Conservation (phyloP, 2,797 vertebrate genomes). For the Lutjanus campechanus region DNA sequence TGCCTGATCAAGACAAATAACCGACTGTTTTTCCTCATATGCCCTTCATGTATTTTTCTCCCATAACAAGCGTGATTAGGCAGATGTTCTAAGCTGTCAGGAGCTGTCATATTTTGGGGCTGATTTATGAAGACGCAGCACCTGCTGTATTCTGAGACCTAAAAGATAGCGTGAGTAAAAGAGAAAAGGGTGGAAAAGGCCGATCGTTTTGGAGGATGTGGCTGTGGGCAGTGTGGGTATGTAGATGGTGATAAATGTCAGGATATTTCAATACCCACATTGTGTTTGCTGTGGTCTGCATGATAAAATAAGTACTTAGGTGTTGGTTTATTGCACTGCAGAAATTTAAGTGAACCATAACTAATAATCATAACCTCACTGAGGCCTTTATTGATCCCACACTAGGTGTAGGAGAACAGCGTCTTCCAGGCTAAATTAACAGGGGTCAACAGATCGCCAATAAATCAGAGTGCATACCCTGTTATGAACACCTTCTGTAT, state of each 20-base stretch:
- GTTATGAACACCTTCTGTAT: slow-evolving; percentile 13
- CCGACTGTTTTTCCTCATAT: slow-evolving; percentile 40
- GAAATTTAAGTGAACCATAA: slow-evolving; percentile 35
- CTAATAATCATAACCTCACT: slow-evolving; percentile 25
- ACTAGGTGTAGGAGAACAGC: slow-evolving; percentile 5
- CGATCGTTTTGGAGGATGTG: slow-evolving; percentile 24
- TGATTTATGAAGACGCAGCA: slow-evolving; percentile 73
- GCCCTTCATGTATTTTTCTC: slow-evolving; percentile 64
- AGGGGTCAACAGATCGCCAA: slow-evolving; percentile 43
- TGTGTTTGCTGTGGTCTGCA: slow-evolving; percentile 12
- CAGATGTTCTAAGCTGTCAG: slow-evolving; percentile 71
- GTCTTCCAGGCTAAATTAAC: slow-evolving; percentile 30
- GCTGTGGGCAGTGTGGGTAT: slow-evolving; percentile 3
- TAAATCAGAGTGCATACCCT: slow-evolving; percentile 40
- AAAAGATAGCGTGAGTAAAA: slow-evolving; percentile 31
- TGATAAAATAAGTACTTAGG: slow-evolving; percentile 18
- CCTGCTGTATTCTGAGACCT: slow-evolving; percentile 51
- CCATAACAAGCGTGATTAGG: slow-evolving; percentile 76
- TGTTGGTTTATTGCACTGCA: slow-evolving; percentile 23
- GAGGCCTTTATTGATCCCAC: slow-evolving; percentile 42
- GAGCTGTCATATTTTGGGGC: slow-evolving; percentile 63
- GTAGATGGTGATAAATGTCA: slow-evolving; percentile 27
- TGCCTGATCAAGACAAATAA: slow-evolving; percentile 64
- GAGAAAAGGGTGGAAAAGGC: slow-evolving; percentile 8
- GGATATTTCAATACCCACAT: not conserved